Conservation (phyloP, 2,888 invertebrate species). For the Tipula unca region DNA sequence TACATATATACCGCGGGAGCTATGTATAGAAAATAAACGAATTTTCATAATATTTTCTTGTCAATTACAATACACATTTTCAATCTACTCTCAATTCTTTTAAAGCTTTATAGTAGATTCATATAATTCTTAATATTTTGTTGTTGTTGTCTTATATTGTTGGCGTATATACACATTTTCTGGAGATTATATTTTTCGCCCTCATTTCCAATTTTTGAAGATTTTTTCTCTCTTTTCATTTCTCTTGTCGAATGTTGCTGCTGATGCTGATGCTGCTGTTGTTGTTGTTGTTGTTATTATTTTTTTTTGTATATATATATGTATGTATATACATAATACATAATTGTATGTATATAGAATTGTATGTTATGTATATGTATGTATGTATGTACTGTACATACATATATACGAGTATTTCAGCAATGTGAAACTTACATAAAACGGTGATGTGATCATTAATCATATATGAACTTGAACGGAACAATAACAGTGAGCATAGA, state of each 20-base stretch:
- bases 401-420: background rate
- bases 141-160: background rate
- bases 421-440: constrained; percentile 16
- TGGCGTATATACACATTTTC: background rate
- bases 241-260: background rate
- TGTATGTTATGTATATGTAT: background rate
- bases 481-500: constrained; percentile 19
- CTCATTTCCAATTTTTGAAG: background rate
- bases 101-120: background rate
- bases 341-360: background rate
- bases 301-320: background rate
- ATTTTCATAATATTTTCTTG: background rate
- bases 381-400: background rate
- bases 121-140: background rate
- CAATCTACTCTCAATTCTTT: background rate
- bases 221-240: background rate
- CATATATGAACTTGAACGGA: constrained; percentile 19
- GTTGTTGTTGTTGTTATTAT: background rate
- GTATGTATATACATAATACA: background rate
- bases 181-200: background rate
- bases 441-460: constrained; percentile 1
- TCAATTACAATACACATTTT: background rate
- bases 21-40: background rate
- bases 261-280: background rate
- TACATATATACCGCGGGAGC: background rate